phyloP scores from a whole-genome alignment of 37 sponge, comb jelly and placozoan genomes.

The Oopsacas minuta region DNA sequence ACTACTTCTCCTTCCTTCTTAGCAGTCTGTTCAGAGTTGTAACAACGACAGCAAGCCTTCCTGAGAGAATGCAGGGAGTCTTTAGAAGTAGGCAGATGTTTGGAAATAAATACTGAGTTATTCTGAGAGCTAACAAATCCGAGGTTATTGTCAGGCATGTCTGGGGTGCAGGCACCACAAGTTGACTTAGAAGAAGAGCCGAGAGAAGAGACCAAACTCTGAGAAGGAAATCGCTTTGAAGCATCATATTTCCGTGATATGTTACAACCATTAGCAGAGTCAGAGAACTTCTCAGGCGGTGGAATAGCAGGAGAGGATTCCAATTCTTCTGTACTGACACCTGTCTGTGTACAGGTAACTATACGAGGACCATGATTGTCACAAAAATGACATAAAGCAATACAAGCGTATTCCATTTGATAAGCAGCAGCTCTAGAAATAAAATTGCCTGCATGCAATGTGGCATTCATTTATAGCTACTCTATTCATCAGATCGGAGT shows the following conservation, averaged over 20 bases:
- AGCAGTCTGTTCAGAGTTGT: neutral
- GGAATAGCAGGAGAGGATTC: neutral
- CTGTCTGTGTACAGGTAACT: conserved; percentile 10
- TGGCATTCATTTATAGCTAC: neutral
- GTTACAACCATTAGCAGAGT: neutral
- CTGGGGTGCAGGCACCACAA: neutral
- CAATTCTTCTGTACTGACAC: neutral
- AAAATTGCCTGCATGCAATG: neutral
- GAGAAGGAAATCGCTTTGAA: neutral
- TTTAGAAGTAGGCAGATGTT: neutral
- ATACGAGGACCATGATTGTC: neutral
- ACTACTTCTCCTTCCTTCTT: neutral
- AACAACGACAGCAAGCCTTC: neutral
- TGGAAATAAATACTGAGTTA: neutral
- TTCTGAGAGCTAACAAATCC: neutral
- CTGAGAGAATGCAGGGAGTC: neutral
- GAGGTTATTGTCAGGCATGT: neutral
- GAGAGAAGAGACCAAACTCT: neutral
- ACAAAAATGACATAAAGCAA: conserved; percentile 13
- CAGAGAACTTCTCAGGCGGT: neutral
- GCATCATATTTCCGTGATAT: neutral
- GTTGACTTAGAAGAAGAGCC: neutral
- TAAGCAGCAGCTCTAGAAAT: neutral
- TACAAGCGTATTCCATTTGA: neutral
- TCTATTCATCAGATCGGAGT: neutral